A percentile compares a stretch with the other conserved stretches of the same genome.
phyloP scores from a whole-genome alignment of 2,888 invertebrate genomes.

The Mythimna pallens region DNA sequence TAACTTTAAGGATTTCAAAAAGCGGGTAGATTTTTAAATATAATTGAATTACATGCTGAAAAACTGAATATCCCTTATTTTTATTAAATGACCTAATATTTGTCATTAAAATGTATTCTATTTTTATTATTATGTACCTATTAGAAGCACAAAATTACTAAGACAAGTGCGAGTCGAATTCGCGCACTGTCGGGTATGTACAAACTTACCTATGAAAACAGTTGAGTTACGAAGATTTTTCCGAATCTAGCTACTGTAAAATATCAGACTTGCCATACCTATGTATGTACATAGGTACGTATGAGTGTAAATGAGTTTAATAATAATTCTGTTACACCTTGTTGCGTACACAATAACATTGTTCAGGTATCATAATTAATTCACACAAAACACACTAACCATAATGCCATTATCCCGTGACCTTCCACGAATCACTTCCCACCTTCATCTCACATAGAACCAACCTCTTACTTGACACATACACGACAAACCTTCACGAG shows the following conservation, averaged over 20 bases:
- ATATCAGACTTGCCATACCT: too few species aligned
- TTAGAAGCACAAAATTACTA: too few species aligned
- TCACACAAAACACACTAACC: neutral
- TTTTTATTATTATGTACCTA: neutral
- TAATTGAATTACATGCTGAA: neutral
- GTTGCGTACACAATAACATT: too few species aligned
- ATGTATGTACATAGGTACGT: too few species aligned
- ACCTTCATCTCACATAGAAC: neutral
- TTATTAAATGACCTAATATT: neutral
- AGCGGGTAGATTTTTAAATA: neutral
- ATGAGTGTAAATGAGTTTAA: too few species aligned
- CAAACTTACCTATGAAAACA: too few species aligned
- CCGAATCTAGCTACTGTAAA: too few species aligned
- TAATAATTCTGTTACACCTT: too few species aligned
- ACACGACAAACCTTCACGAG: neutral
- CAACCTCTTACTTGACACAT: neutral
- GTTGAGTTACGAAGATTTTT: too few species aligned
- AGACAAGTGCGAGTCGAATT: too few species aligned
- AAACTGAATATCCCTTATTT: neutral
- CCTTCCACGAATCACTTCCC: neutral
- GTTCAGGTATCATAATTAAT: neutral
- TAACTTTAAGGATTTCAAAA: neutral
- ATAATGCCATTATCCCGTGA: neutral
- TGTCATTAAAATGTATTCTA: neutral
- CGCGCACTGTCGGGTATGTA: too few species aligned